These are phyloP conservation scores for Montipora cactus DNA, from an alignment of 64 coral and sea anemone species.

Conservation along the genomic window DNA sequence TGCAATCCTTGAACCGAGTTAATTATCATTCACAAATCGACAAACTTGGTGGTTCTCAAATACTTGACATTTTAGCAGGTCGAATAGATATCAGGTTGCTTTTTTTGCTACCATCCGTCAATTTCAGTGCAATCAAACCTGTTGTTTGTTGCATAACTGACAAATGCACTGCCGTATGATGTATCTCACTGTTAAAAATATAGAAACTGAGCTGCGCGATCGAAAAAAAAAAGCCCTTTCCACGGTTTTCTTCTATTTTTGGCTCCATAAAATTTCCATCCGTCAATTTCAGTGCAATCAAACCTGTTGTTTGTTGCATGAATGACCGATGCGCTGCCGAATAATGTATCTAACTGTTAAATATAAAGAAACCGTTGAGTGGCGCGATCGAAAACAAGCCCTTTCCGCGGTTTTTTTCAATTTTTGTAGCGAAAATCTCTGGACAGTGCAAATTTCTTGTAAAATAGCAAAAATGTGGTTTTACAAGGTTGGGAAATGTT, in stretches of 20 bases:
- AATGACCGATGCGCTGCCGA: neutral
- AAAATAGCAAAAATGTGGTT: too few relatives aligned
- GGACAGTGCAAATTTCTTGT: too few relatives aligned
- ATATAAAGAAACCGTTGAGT: too few relatives aligned
- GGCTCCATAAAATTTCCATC: neutral
- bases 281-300: constrained; percentile 1
- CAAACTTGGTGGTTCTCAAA: neutral
- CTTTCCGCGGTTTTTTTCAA: neutral
- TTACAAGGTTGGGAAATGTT: too few relatives aligned
- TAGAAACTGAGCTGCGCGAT: too few relatives aligned
- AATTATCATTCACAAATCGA: constrained; percentile 6
- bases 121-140: neutral
- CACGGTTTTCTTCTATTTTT: neutral
- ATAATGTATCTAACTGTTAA: neutral
- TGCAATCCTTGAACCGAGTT: neutral
- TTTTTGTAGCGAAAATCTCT: too few relatives aligned
- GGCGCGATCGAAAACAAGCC: too few relatives aligned
- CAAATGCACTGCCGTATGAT: neutral
- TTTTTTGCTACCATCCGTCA: neutral
- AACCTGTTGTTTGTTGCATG: neutral
- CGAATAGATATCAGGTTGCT: too few relatives aligned
- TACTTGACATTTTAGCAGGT: neutral
- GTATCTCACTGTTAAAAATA: neutral
- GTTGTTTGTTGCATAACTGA: neutral
- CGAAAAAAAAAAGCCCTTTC: neutral